Evolutionary conservation across 2,113 vertebrate genomes (phyloP).

Genomic region (Reinhardtius hippoglossoides): DNA sequence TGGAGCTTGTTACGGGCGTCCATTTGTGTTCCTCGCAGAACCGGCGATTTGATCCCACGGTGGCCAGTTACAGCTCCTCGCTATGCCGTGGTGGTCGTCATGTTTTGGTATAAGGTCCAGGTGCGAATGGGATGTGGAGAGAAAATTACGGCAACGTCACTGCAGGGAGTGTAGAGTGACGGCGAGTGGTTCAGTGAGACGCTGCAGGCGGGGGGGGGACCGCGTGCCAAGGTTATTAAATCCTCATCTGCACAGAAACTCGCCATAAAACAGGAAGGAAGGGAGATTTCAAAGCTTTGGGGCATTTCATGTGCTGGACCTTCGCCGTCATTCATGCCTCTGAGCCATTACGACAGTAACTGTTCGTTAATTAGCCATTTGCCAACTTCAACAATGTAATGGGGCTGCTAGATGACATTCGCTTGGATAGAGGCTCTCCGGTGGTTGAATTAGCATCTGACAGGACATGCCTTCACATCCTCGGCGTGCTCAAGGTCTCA

Average conservation of each 20-base stretch:
- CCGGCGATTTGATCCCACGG: slow-evolving; percentile 50
- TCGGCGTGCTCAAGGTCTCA: slow-evolving; percentile 25
- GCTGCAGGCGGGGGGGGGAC: slow-evolving; percentile 28
- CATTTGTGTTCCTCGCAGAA: slow-evolving; percentile 24
- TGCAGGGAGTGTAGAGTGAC: slow-evolving; percentile 16
- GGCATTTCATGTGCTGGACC: slow-evolving; percentile 55
- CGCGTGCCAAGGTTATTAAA: slow-evolving; percentile 52
- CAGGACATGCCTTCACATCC: slow-evolving; percentile 49
- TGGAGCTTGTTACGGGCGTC: slow-evolving; percentile 62
- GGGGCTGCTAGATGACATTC: slow-evolving; percentile 59
- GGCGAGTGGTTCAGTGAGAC: too few relatives aligned
- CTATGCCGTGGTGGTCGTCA: slow-evolving; percentile 7
- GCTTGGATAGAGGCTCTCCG: slow-evolving; percentile 40
- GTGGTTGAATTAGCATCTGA: slow-evolving; percentile 62
- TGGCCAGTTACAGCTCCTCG: slow-evolving; percentile 57
- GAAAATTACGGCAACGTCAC: slow-evolving; percentile 8
- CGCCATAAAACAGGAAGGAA: slow-evolving; percentile 47
- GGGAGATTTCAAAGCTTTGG: slow-evolving; percentile 60
- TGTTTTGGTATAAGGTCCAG: slow-evolving; percentile 23
- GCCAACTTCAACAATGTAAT: slow-evolving; percentile 56
- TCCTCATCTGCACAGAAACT: slow-evolving; percentile 57
- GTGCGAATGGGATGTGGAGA: slow-evolving; percentile 25
- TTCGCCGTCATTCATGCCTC: slow-evolving; percentile 40
- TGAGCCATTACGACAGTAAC: slow-evolving; percentile 57
- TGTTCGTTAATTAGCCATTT: slow-evolving; percentile 71